A percentile compares a stretch with the other conserved stretches of the same genome.
Evolutionary conservation across 2,797 vertebrate species (phyloP).

Genomic region (Lemur catta): DNA sequence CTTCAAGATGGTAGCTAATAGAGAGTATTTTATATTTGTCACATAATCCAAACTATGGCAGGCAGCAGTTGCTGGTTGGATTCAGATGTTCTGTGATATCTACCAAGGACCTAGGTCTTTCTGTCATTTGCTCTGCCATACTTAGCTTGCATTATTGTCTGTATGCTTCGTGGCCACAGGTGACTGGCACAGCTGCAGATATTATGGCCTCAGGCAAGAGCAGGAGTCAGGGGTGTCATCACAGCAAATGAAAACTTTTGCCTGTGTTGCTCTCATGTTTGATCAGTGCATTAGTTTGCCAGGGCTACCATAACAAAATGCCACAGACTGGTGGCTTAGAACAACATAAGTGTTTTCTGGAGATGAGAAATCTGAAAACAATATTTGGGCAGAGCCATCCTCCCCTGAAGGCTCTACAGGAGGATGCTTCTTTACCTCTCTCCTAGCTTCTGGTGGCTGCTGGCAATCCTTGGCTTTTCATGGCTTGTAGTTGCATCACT

Average conservation of each 20-base stretch:
- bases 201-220: not conserved
- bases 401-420: not conserved
- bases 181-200: not conserved
- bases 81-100: not conserved
- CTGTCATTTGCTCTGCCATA: not conserved
- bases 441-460: not conserved
- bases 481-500: not conserved
- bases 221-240: too few relatives aligned
- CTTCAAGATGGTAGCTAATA: not conserved
- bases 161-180: not conserved
- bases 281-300: not conserved
- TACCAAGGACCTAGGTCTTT: rapidly evolving
- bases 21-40: not conserved
- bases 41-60: too few relatives aligned
- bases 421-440: not conserved
- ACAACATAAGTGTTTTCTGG: not conserved
- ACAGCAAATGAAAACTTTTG: not conserved
- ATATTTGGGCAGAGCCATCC: not conserved
- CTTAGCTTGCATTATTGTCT: not conserved
- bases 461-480: not conserved
- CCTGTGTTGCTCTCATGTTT: not conserved
- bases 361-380: not conserved
- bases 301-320: not conserved
- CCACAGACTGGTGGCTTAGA: not conserved
- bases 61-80: not conserved